Conservation (phyloP, 2,113 vertebrate species). For the Sturnus vulgaris region DNA sequence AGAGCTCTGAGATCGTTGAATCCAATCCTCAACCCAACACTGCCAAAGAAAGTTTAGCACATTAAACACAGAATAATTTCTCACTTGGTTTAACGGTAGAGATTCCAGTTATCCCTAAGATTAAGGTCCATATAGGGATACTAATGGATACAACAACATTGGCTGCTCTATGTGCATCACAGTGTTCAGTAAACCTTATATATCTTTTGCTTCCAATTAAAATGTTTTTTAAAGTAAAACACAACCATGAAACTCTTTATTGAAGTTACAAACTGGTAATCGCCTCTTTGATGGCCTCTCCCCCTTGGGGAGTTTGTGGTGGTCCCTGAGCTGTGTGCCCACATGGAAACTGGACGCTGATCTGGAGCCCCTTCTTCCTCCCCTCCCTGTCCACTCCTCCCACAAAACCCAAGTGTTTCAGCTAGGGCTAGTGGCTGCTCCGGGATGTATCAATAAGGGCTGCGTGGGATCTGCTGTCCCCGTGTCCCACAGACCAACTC, state of each 20-base stretch:
- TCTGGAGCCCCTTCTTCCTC: accelerated
- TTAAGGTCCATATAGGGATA: neutral
- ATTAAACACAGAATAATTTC: neutral
- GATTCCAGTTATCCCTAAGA: neutral
- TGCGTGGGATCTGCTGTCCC: neutral
- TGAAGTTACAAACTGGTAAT: conserved; percentile 26
- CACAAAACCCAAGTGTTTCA: neutral
- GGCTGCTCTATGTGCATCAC: neutral
- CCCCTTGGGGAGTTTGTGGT: accelerated
- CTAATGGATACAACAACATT: neutral
- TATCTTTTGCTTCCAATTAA: conserved; percentile 16
- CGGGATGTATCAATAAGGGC: accelerated
- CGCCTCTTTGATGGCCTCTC: neutral
- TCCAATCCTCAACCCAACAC: neutral
- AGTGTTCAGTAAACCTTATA: neutral
- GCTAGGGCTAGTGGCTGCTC: accelerated
- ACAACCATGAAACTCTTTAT: conserved; percentile 11
- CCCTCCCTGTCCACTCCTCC: too few species aligned
- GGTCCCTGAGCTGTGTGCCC: neutral
- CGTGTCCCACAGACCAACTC: neutral
- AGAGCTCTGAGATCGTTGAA: neutral
- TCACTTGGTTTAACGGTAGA: neutral
- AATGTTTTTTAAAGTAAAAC: conserved; percentile 19
- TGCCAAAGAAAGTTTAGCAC: neutral
- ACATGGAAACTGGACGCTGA: neutral